Evolutionary conservation across 2,797 vertebrate species (phyloP), one percentile per base, ranked within the genome.

Genomic region (Serranus cabrilla): DNA sequence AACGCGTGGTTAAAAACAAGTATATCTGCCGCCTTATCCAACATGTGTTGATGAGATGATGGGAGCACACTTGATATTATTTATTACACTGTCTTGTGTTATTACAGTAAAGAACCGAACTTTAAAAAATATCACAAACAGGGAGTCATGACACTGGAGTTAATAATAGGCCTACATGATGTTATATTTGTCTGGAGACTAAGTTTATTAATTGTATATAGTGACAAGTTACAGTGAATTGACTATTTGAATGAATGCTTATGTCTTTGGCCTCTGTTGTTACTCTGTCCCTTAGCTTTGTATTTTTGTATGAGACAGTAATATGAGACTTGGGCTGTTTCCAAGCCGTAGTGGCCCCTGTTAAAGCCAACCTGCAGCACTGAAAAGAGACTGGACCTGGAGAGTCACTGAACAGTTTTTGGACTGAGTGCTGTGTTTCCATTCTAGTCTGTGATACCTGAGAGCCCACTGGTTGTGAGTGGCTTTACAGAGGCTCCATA

Each of bases 111-210:
- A 55, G 23, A 59, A 75, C 42, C 17, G 18, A 31, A 60, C 31
- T 74, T 64, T 60, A 18, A n/a, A 70, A 66, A 70, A 68, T 54
- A 65, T 82, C 65, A 52, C 49, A 80, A n/a, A 83, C 65, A 80
- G 78, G 76, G 79, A 92, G 93, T 94, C 89, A 25, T 67, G 80
- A 93, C 93, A 94, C 93, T 93, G 92, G 89, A 93, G 74, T 67
- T 65, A 87, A 78, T 69, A 70, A 76, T 80, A 34, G 34, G 34
- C 34, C 34, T 1, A 56, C 61, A 27, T 42, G 27, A 23, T 52
- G 12, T 54, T 39, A 43, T 55, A 27, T 74, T 34, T 74, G 49
- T 72, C 43, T 79, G 64, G 51, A 80, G 76, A 54, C 18, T 51
- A 67, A 61, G 1, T 4, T 46, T 60, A 67, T 55, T 7, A 81